Evolutionary conservation across 2,888 invertebrate genomes (phyloP).

Genomic region (Tortricodes alternella): DNA sequence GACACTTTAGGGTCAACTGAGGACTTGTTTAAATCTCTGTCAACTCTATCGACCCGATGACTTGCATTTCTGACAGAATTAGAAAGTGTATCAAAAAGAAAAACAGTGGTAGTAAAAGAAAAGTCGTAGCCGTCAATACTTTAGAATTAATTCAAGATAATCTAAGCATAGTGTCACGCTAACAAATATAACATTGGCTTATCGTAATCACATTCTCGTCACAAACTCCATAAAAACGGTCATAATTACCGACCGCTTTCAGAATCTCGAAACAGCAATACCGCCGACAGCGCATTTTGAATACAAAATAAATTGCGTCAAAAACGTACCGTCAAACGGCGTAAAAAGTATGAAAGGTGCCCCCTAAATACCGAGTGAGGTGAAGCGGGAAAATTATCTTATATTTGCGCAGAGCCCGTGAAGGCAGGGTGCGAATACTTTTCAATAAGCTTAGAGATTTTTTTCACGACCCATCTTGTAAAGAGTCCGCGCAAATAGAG

Average conservation of each 20-base stretch:
- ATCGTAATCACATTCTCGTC: neutral
- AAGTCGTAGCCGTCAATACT: too few relatives aligned
- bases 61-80: too few relatives aligned
- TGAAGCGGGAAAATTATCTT: slow-evolving; percentile 82
- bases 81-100: too few relatives aligned
- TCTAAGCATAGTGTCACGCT: too few relatives aligned
- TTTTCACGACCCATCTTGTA: slow-evolving; percentile 74
- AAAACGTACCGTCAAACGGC: slow-evolving; percentile 70
- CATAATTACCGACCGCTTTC: slow-evolving; percentile 25
- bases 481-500: slow-evolving; percentile 71
- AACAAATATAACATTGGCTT: too few relatives aligned
- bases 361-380: slow-evolving; percentile 81
- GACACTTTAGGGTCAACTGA: too few relatives aligned
- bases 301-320: slow-evolving; percentile 79
- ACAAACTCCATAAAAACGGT: slow-evolving; percentile 5
- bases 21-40: too few relatives aligned
- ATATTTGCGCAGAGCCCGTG: slow-evolving; percentile 82
- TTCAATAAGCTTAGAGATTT: slow-evolving; percentile 82
- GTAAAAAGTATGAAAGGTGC: slow-evolving; percentile 81
- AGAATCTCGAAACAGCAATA: slow-evolving; percentile 27
- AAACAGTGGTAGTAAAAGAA: too few relatives aligned
- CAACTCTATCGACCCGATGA: too few relatives aligned
- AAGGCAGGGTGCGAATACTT: slow-evolving; percentile 81
- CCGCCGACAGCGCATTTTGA: slow-evolving; percentile 55
- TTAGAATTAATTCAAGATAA: too few relatives aligned